Evolutionary conservation across 2,888 invertebrate genomes (phyloP).

Genomic region (Thecophora atra): DNA sequence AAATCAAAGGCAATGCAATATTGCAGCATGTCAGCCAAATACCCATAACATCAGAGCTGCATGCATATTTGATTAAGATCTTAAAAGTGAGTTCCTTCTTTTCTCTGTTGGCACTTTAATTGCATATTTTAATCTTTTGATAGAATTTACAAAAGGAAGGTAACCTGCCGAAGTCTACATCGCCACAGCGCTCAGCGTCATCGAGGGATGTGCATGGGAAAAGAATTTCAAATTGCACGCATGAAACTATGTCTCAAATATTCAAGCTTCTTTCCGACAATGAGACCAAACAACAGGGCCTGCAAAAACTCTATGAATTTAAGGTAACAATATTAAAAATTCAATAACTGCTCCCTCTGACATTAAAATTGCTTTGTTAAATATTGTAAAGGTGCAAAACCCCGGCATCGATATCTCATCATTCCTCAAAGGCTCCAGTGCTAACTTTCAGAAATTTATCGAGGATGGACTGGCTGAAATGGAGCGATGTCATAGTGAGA

Average conservation of each 20-base stretch:
- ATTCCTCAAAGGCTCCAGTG: slow-evolving; percentile 65
- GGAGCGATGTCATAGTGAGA: slow-evolving; percentile 54
- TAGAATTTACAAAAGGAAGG: slow-evolving; percentile 70
- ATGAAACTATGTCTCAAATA: slow-evolving; percentile 87
- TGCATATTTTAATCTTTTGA: slow-evolving; percentile 3
- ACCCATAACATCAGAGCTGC: slow-evolving; percentile 83
- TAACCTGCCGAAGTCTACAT: slow-evolving; percentile 63
- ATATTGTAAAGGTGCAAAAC: slow-evolving; percentile 57
- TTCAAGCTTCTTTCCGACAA: slow-evolving; percentile 91
- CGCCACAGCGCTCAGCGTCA: slow-evolving; percentile 57
- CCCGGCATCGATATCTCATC: slow-evolving; percentile 64
- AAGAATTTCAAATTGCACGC: slow-evolving; percentile 79
- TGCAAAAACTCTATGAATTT: slow-evolving; percentile 67
- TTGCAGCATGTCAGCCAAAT: slow-evolving; percentile 81
- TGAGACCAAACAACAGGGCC: slow-evolving; percentile 84
- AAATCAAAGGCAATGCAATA: slow-evolving; percentile 85
- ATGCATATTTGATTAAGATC: slow-evolving; percentile 83
- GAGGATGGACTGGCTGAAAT: slow-evolving; percentile 66
- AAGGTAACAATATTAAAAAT: slow-evolving; percentile 59
- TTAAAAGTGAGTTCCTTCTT: slow-evolving; percentile 69
- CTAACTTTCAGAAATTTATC: slow-evolving; percentile 65
- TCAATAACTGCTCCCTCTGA: too few species aligned
- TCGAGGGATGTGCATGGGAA: slow-evolving; percentile 66
- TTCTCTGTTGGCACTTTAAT: neutral
- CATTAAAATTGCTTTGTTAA: too few species aligned